Evolutionary conservation across 1,140 invertebrate species (phyloP).

Genomic region (Orius insidiosus): DNA sequence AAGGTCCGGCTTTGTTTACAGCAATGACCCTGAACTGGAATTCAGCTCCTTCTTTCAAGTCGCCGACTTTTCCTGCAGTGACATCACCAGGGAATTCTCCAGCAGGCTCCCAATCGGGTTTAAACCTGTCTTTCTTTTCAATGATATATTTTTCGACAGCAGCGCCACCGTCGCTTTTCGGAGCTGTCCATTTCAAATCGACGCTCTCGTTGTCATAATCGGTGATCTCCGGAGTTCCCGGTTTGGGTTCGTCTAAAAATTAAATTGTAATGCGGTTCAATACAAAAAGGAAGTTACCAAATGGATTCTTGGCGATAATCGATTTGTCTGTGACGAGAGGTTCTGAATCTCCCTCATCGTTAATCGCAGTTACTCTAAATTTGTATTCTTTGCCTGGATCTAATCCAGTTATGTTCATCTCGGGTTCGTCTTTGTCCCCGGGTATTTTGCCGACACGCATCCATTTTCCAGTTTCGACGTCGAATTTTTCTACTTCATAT

Average conservation of each 20-base stretch:
- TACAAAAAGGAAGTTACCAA: constrained; percentile 41
- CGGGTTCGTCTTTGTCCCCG: constrained; percentile 48
- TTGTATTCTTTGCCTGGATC: constrained; percentile 86
- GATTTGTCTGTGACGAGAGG: constrained; percentile 69
- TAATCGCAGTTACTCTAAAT: constrained; percentile 89
- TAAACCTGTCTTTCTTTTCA: constrained; percentile 81
- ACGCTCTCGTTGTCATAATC: constrained; percentile 90
- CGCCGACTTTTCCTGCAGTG: constrained; percentile 60
- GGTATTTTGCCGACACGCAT: constrained; percentile 63
- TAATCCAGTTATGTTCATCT: constrained; percentile 77
- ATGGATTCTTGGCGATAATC: constrained; percentile 91
- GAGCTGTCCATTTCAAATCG: constrained; percentile 84
- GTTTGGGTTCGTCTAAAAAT: constrained; percentile 58
- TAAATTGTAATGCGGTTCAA: not conserved
- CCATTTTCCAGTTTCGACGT: constrained; percentile 77
- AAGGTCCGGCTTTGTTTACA: constrained; percentile 89
- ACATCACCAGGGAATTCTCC: constrained; percentile 62
- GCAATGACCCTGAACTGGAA: constrained; percentile 91
- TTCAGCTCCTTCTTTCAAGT: constrained; percentile 77
- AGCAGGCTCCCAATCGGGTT: constrained; percentile 63
- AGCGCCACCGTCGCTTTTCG: constrained; percentile 82
- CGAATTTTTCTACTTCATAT: constrained; percentile 90
- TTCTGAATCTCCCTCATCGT: constrained; percentile 90
- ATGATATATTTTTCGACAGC: constrained; percentile 94
- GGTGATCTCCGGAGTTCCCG: constrained; percentile 73